Evolutionary conservation across 1,140 invertebrate genomes (phyloP).

Genomic region (Mesaphorura yosii): DNA sequence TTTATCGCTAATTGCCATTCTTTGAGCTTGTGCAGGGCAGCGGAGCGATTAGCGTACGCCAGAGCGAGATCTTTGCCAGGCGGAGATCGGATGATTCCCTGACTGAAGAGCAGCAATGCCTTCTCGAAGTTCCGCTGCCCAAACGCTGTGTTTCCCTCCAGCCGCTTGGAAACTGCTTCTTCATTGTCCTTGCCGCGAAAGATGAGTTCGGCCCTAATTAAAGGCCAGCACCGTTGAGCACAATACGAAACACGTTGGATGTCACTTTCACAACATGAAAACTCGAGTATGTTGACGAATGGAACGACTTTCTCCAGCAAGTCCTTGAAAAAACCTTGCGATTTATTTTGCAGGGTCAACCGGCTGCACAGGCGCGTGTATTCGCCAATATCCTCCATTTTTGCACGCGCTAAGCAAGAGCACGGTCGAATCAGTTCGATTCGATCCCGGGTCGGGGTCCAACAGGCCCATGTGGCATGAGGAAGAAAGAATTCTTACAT

Average conservation of each 20-base stretch:
- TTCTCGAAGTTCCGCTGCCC: conserved; percentile 59
- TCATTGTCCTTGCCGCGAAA: conserved; percentile 47
- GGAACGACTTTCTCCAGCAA: conserved; percentile 18
- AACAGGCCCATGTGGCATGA: too few species aligned
- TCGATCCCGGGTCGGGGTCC: too few species aligned
- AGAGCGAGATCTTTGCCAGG: conserved; percentile 50
- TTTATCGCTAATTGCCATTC: conserved; percentile 51
- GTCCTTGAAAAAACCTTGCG: conserved; percentile 22
- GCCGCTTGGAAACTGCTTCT: conserved; percentile 52
- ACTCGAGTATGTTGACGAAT: conserved; percentile 8
- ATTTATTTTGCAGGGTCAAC: conserved; percentile 25
- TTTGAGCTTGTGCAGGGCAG: conserved; percentile 66
- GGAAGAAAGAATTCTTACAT: too few species aligned
- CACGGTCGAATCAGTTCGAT: too few species aligned
- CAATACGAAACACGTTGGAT: conserved; percentile 15
- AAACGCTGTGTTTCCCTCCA: conserved; percentile 64
- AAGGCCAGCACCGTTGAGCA: conserved; percentile 16
- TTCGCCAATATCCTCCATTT: conserved; percentile 9
- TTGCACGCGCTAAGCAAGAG: neutral
- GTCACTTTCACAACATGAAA: conserved; percentile 16
- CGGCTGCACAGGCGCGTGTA: conserved; percentile 21
- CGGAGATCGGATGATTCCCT: conserved; percentile 13
- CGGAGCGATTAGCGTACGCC: conserved; percentile 74
- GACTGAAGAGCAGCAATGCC: conserved; percentile 46
- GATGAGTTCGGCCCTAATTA: conserved; percentile 23